Evolutionary conservation across 92 coral and sea anemone genomes (phyloP), one percentile per base, ranked within the genome.

Genomic region (Anthopleura xanthogrammica): DNA sequence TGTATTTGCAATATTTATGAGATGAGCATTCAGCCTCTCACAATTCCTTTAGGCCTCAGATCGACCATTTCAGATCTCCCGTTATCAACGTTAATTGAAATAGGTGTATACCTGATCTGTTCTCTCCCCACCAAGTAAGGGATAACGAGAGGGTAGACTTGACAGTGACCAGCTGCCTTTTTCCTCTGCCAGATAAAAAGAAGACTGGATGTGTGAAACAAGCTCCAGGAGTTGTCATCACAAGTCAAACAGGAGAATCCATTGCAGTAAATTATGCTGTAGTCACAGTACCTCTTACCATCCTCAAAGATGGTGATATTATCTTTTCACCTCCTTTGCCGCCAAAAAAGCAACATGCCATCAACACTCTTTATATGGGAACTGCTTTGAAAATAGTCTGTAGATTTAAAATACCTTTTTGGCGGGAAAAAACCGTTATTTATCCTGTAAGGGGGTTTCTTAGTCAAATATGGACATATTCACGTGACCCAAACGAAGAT

Each of bases 381-480:
- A 85, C 94, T 2, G 98, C 96, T 10, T 41, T 95, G 75, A 97
- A 94, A 79, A 90, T 94, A 40, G 95, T 94, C 57, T 94, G 99
- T 82, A 90, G 99, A 24, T 92, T 97, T 14, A 87, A 81, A 82
- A 85, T 77, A 52, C 90, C 78, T 16, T 97, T 97, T 89, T 97
- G 99, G 99, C 90, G 92, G 17, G 87, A 79, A 75, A 82, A 72
- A 24, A 17, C 16, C 2, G 41, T 52, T 0, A 50, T 78, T n/a
- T 42, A 3, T 20, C 39, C 55, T 68, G 43, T 75, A 14, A 62
- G 62, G 6, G 62, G 83, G 16, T 85, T 85, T 72, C 62, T 94
- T 40, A 82, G 93, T 82, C 98, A 94, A 87, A 81, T 97, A 78
- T 97, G 99, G 99, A 90, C 91, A 86, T 90, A 92, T 86, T 85